Conservation (phyloP, 2,113 vertebrate species). For the Thunnus maccoyii region DNA sequence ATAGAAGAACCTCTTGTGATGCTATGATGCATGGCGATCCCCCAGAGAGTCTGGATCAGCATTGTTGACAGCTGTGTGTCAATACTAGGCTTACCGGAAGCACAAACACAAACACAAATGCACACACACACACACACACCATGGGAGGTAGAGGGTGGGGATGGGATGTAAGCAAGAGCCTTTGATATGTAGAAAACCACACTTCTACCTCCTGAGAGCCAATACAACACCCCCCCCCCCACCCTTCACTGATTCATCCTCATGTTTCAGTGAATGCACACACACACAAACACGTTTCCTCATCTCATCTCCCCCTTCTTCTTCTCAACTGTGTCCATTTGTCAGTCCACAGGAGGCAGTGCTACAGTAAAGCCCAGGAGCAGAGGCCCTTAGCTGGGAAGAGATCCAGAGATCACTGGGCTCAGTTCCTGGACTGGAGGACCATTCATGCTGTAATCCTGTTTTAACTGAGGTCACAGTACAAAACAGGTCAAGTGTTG, state of each 20-base stretch:
- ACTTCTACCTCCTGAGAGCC: conserved; percentile 52
- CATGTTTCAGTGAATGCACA: conserved; percentile 35
- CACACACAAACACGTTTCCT: neutral
- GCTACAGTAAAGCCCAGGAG: conserved; percentile 10
- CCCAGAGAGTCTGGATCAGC: conserved; percentile 47
- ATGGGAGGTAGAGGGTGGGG: conserved; percentile 83
- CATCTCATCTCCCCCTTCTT: conserved; percentile 9
- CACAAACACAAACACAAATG: conserved; percentile 19
- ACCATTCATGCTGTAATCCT: conserved; percentile 2
- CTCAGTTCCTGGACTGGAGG: conserved; percentile 15
- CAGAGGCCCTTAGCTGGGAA: neutral
- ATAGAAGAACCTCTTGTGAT: conserved; percentile 17
- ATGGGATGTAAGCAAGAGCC: conserved; percentile 50
- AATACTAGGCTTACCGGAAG: conserved; percentile 58
- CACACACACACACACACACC: conserved; percentile 68
- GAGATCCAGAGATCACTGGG: conserved; percentile 8
- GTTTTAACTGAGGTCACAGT: conserved; percentile 21
- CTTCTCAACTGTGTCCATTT: neutral
- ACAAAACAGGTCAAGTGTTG: conserved; percentile 36
- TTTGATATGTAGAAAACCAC: conserved; percentile 80
- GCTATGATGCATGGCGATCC: conserved; percentile 31
- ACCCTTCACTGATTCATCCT: conserved; percentile 32
- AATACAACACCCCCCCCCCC: neutral
- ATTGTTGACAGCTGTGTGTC: conserved; percentile 68
- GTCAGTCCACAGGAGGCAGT: conserved; percentile 7